Evolutionary conservation across 2,888 invertebrate species (phyloP).

Genomic region (Sarcophaga subvicina): DNA sequence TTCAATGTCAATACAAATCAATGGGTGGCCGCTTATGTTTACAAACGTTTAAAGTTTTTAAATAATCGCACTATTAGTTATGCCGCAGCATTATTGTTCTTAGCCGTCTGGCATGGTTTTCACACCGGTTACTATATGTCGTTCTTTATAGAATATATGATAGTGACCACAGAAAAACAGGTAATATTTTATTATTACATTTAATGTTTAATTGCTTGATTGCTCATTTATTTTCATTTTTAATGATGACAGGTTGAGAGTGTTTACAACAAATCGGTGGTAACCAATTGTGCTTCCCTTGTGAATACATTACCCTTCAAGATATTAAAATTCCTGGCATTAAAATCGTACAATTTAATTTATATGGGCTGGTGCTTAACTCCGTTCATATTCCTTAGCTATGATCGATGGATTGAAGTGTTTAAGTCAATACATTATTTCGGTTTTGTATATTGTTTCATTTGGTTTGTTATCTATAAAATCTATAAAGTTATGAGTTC

Average conservation of each 20-base stretch:
- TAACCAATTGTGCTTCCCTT: slow-evolving; percentile 73
- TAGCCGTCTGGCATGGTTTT: slow-evolving; percentile 98
- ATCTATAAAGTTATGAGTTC: slow-evolving; percentile 63
- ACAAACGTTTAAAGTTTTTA: slow-evolving; percentile 95
- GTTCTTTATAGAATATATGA: slow-evolving; percentile 95
- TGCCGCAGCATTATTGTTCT: slow-evolving; percentile 89
- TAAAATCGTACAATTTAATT: slow-evolving; percentile 89
- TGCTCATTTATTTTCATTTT: slow-evolving; percentile 2
- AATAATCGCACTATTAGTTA: slow-evolving; percentile 93
- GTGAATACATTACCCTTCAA: slow-evolving; percentile 75
- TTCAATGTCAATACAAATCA: slow-evolving; percentile 98
- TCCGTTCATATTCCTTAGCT: slow-evolving; percentile 89
- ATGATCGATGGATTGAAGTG: slow-evolving; percentile 86
- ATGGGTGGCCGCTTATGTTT: slow-evolving; percentile 96
- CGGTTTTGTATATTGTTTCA: slow-evolving; percentile 86
- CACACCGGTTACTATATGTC: slow-evolving; percentile 96
- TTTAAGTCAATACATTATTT: slow-evolving; percentile 86
- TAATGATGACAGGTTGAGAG: slow-evolving; percentile 72
- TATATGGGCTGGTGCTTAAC: slow-evolving; percentile 93
- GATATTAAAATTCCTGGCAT: slow-evolving; percentile 83
- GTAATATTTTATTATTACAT: slow-evolving; percentile 82
- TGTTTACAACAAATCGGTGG: slow-evolving; percentile 73
- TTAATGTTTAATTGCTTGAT: not conserved
- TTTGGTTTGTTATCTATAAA: slow-evolving; percentile 82
- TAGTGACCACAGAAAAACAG: slow-evolving; percentile 93